phyloP scores from a whole-genome alignment of 1,140 invertebrate genomes.

The Acromyrmex charruanus region DNA sequence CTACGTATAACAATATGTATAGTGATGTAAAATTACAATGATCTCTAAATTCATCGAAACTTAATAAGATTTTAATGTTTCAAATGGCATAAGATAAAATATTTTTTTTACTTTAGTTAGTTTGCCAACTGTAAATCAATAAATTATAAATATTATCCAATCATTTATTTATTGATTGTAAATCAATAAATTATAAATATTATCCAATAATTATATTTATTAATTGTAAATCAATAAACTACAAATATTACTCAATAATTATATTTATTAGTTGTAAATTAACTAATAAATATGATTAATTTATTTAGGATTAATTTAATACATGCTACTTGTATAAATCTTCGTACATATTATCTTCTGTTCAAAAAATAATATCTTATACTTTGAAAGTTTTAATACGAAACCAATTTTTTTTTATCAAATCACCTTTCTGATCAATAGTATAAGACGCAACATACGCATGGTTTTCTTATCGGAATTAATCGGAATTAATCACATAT shows the following conservation, averaged over 20 bases:
- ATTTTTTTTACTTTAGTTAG: neutral
- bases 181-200: no score
- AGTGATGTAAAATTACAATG: neutral
- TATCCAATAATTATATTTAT: no score
- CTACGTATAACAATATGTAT: neutral
- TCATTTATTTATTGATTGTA: no score
- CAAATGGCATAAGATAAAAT: neutral
- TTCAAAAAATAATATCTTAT: neutral
- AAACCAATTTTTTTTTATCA: neutral
- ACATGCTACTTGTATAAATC: no score
- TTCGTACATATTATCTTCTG: neutral
- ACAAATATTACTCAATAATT: neutral
- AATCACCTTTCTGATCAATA: neutral
- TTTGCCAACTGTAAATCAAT: neutral
- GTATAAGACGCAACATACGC: neutral
- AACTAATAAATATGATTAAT: neutral
- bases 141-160: neutral
- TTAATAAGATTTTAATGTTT: neutral
- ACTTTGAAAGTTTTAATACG: neutral
- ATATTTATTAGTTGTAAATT: neutral
- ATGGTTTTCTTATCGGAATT: conserved; percentile 57
- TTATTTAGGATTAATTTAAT: neutral
- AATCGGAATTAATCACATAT: conserved; percentile 60
- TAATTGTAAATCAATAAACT: no score
- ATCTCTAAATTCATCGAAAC: neutral